These are phyloP conservation scores for Rhinogobius similis DNA, from an alignment of 2,113 vertebrate species.

Conservation along the genomic window DNA sequence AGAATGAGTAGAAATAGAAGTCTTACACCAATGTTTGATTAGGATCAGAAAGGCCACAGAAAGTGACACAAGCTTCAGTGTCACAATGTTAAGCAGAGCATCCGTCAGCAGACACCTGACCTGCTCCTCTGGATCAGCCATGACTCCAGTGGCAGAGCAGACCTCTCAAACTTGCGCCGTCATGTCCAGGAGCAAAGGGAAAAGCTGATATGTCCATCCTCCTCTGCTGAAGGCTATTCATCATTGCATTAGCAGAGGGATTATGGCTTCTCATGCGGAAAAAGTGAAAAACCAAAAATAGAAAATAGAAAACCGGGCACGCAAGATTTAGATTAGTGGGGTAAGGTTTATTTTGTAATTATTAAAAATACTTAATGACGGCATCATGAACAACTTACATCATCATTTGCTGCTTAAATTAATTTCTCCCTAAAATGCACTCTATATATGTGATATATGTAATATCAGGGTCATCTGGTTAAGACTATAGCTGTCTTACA, in stretches of 20 bases:
- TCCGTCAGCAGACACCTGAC: slow-evolving; percentile 31
- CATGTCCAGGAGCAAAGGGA: slow-evolving; percentile 15
- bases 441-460: background rate
- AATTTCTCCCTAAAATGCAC: background rate
- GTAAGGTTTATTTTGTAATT: background rate
- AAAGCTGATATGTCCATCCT: slow-evolving; percentile 10
- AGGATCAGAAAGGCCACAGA: background rate
- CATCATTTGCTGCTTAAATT: background rate
- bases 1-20: background rate
- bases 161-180: slow-evolving; percentile 14
- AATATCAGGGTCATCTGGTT: too few relatives aligned
- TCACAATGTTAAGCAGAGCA: slow-evolving; percentile 17
- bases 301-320: background rate
- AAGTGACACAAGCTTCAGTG: too few relatives aligned
- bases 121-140: slow-evolving; percentile 8
- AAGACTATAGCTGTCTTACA: too few relatives aligned
- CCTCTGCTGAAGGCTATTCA: slow-evolving; percentile 19
- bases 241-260: slow-evolving; percentile 2
- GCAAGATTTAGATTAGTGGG: background rate
- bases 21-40: background rate
- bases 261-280: slow-evolving; percentile 19
- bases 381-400: background rate
- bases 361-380: background rate
- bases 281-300: slow-evolving; percentile 1
- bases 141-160: slow-evolving; percentile 17